Conservation (phyloP, 1,140 invertebrate species). For the Rhyzopertha dominica region DNA sequence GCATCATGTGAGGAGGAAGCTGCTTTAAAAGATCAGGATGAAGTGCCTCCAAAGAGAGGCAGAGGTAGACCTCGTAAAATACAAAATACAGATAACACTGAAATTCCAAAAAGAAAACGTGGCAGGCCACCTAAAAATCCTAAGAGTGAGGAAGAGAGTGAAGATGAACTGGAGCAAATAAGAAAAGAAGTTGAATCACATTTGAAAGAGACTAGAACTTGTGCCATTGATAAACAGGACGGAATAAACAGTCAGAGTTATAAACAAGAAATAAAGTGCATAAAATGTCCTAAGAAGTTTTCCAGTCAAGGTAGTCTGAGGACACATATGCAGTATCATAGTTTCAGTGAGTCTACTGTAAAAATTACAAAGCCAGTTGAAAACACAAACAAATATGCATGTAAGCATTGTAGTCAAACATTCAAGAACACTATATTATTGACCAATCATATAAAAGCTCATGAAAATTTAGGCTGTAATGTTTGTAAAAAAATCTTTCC, state of each 20-base stretch:
- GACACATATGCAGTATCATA: conserved; percentile 47
- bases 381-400: conserved; percentile 29
- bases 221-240: conserved; percentile 13
- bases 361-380: conserved; percentile 16
- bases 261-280: conserved; percentile 45
- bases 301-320: conserved; percentile 54
- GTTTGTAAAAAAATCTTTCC: conserved; percentile 32
- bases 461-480: conserved; percentile 20
- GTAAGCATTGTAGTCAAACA: conserved; percentile 26
- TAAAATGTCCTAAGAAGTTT: conserved; percentile 53
- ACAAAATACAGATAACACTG: background rate
- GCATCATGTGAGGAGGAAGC: conserved; percentile 17
- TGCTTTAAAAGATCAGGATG: too few relatives aligned
- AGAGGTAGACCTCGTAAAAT: background rate
- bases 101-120: conserved; percentile 16
- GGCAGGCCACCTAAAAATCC: conserved; percentile 21
- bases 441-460: conserved; percentile 26
- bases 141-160: background rate
- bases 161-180: conserved; percentile 3
- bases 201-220: conserved; percentile 14
- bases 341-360: conserved; percentile 9
- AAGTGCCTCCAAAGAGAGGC: conserved; percentile 1
- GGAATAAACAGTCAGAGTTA: too few relatives aligned
- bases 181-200: conserved; percentile 5
- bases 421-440: conserved; percentile 38